Evolutionary conservation across 2,797 vertebrate genomes (phyloP).

Genomic region (Acanthis flammea): DNA sequence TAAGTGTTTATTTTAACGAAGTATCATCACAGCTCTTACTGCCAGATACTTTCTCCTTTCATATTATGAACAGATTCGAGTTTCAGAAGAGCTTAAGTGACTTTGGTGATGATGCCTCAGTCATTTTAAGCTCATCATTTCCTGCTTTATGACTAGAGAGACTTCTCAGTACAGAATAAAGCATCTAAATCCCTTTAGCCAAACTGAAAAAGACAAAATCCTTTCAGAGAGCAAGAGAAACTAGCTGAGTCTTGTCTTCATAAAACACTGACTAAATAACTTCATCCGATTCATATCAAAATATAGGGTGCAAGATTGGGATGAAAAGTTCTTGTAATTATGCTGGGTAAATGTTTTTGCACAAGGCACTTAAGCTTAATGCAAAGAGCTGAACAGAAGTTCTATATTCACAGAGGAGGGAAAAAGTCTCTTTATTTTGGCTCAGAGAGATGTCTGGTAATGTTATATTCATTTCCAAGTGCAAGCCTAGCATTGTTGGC

Average conservation of each 20-base stretch:
- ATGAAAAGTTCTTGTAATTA: neutral
- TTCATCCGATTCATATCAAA: neutral
- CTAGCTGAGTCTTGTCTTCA: neutral
- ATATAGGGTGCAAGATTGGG: rapidly evolving
- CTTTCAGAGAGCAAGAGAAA: neutral
- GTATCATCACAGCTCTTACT: neutral
- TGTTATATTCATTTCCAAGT: neutral
- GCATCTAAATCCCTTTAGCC: neutral
- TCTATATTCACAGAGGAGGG: rapidly evolving
- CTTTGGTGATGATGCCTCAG: neutral
- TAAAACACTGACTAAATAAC: neutral
- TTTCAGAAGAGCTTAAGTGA: neutral
- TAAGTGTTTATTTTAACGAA: neutral
- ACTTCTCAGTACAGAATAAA: neutral
- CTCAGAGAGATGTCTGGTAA: neutral
- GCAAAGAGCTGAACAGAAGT: neutral
- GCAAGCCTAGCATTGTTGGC: neutral
- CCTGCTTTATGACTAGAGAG: neutral
- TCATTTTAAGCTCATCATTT: neutral
- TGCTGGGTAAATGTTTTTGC: neutral
- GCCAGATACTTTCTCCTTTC: neutral
- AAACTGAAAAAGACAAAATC: neutral
- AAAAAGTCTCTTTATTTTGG: neutral
- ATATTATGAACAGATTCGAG: neutral
- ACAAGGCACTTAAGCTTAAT: neutral